These are phyloP conservation scores for Dendrocincla tyrannina DNA, from an alignment of 2,797 vertebrate species.

Conservation along the genomic window DNA sequence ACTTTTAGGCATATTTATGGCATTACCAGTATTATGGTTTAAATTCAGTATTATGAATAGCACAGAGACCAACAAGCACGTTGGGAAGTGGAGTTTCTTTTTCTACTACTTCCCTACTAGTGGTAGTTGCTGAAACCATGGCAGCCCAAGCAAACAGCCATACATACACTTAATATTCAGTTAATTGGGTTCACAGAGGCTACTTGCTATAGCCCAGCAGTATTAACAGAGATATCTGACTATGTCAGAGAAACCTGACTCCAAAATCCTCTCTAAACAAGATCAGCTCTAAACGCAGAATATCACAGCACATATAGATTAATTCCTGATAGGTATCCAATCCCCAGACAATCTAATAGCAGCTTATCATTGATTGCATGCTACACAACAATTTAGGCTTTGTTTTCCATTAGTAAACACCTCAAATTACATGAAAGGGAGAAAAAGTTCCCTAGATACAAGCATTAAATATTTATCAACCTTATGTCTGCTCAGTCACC, in stretches of 20 bases:
- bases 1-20: background rate
- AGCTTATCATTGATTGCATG: background rate
- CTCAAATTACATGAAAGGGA: constrained; percentile 35
- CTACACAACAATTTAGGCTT: constrained; percentile 9
- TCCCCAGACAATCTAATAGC: background rate
- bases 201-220: background rate
- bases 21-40: accelerated
- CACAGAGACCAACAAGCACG: accelerated
- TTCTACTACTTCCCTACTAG: background rate
- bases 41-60: background rate
- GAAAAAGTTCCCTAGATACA: constrained; percentile 31
- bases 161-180: background rate
- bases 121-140: accelerated
- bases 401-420: constrained; percentile 55
- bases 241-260: background rate
- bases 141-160: background rate
- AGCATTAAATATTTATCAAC: constrained; percentile 57
- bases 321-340: background rate
- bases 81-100: background rate
- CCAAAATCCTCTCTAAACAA: background rate
- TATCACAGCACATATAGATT: background rate
- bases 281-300: background rate
- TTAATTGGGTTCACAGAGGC: background rate
- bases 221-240: background rate
- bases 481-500: constrained; percentile 46